Base-by-base conservation (phyloP, 2,797 vertebrate genomes). In the Crenuchus spilurus region DNA sequence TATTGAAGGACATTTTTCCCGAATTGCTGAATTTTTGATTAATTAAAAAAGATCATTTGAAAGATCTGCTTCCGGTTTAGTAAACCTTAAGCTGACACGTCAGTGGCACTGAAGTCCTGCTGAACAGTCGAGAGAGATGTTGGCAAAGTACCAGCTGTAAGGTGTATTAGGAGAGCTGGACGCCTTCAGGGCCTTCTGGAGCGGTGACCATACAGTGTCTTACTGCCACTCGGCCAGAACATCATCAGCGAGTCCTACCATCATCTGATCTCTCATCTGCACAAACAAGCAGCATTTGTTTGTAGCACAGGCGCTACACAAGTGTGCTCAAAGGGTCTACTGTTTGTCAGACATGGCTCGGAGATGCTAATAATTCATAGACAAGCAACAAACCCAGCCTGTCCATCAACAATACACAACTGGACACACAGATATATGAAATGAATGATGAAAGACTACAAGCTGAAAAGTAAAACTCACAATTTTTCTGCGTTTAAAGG, bases 201-300 rank as follows among this genome's bases (percentile, higher is more conserved):
- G 49, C 39, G 42, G 51, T 51, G 44, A 68, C 64, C 55, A 66
- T 33, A 67, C 24, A 37, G 63, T 14, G 24, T 48, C 2, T 28
- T 24, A 22, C 48, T 39, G 51, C 39, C 22, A 67, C 61, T 75
- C 52, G 70, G 16, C 46, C 26, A 39, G 18, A 57, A 41, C 52
- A 39, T 70, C 44, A 44, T 74, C 41, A 74, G 64, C 48, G 51
- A 41, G 49, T 70, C 46, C 37, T 74, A 39, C 70, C 54, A 68
- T 67, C 35, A 69, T 69, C 46, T 69, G 68, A 80, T 63, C 55
- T 41, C 62, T 35, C 42, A 35, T 64, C 57, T 60, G 30, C 57
- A 48, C 26, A 35, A 54, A 30, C 42, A 26, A 42, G 57, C 10
- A 54, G 46, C 46, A 41, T 66, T 57, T 72, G 75, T 72, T 55